A percentile compares a stretch with the other conserved stretches of the same genome.
These are phyloP conservation scores for Dysmachus trigonus DNA, from an alignment of 2,888 invertebrate genomes.

Conservation along the genomic window DNA sequence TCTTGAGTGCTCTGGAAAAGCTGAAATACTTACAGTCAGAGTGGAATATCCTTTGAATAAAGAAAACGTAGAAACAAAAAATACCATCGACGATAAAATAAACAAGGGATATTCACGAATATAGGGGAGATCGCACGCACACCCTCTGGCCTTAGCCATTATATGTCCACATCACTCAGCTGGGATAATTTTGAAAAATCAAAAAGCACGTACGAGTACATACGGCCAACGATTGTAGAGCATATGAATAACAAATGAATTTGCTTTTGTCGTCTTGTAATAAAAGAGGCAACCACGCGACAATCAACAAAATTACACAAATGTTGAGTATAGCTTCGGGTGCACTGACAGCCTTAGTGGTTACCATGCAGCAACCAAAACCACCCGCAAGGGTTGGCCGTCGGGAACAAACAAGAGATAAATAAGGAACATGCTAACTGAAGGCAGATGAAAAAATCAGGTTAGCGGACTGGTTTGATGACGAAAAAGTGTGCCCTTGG, in stretches of 20 bases:
- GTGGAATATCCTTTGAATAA: slow-evolving; percentile 47
- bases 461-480: slow-evolving; percentile 47
- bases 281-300: slow-evolving; percentile 48
- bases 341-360: slow-evolving; percentile 28
- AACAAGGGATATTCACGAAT: slow-evolving; percentile 29
- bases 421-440: slow-evolving; percentile 15
- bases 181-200: slow-evolving; percentile 16
- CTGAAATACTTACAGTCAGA: slow-evolving; percentile 48
- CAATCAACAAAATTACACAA: slow-evolving; percentile 48
- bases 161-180: slow-evolving; percentile 11
- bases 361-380: slow-evolving; percentile 18
- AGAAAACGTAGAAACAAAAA: slow-evolving; percentile 43
- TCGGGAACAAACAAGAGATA: slow-evolving; percentile 6
- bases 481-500: slow-evolving; percentile 29
- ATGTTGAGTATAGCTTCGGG: slow-evolving; percentile 22
- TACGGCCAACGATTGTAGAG: slow-evolving; percentile 42
- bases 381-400: neutral
- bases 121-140: neutral
- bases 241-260: slow-evolving; percentile 48
- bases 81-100: slow-evolving; percentile 41
- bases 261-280: slow-evolving; percentile 38
- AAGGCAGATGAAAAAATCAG: slow-evolving; percentile 47
- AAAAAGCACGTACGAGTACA: slow-evolving; percentile 47
- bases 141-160: slow-evolving; percentile 7
- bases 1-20: slow-evolving; percentile 48